These are phyloP conservation scores for Brachystomella parvula DNA, from an alignment of 1,140 invertebrate genomes.

Conservation along the genomic window DNA sequence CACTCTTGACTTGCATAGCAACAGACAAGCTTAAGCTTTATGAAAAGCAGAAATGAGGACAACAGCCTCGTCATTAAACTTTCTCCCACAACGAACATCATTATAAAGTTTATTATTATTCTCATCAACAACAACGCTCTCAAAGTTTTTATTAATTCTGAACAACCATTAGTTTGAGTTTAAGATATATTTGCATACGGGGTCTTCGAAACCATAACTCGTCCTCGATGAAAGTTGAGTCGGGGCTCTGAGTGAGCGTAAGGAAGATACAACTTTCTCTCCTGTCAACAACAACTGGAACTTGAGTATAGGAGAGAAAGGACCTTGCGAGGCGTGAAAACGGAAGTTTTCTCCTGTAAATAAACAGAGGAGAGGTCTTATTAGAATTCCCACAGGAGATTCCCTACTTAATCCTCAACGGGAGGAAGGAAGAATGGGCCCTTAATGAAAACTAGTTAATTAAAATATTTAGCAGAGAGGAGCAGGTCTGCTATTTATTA, in stretches of 20 bases:
- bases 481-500: not conserved
- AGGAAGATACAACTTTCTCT: not conserved
- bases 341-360: not conserved
- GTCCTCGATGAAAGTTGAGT: not conserved
- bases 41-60: too few species aligned
- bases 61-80: not conserved
- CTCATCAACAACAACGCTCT: not conserved
- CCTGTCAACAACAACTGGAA: not conserved
- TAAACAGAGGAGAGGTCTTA: slow-evolving; percentile 2
- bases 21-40: too few species aligned
- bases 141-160: not conserved
- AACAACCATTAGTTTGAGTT: not conserved
- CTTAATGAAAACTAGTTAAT: slow-evolving; percentile 33
- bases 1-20: too few species aligned
- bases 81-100: not conserved
- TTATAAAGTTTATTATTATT: not conserved
- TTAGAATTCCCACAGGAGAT: slow-evolving; percentile 19
- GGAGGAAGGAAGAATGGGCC: not conserved
- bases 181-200: not conserved
- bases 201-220: not conserved
- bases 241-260: not conserved
- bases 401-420: slow-evolving; percentile 9
- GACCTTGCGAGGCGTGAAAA: not conserved
- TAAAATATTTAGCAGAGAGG: slow-evolving; percentile 12
- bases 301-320: not conserved